phyloP scores from a whole-genome alignment of 1,140 invertebrate genomes.

The Lepidurus arcticus region DNA sequence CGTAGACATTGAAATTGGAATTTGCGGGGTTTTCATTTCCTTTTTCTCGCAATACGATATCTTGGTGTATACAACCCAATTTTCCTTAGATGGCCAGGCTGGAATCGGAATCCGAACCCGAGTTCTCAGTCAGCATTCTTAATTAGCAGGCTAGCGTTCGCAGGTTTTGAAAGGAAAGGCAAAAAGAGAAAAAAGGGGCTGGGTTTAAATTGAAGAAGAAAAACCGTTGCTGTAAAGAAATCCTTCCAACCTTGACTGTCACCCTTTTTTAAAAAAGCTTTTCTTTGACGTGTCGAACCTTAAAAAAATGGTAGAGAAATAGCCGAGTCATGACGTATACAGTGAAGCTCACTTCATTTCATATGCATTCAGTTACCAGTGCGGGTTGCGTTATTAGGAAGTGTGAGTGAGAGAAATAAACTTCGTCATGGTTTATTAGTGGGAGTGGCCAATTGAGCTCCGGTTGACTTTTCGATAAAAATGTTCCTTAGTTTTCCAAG shows the following conservation, averaged over 20 bases:
- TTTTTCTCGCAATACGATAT: background rate
- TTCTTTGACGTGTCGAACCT: no score
- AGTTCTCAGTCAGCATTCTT: conserved; percentile 19
- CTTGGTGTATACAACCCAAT: background rate
- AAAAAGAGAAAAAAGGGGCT: background rate
- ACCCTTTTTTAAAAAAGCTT: background rate
- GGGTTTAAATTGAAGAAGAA: conserved; percentile 13
- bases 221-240: conserved; percentile 18
- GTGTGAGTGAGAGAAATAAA: background rate
- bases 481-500: background rate
- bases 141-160: background rate
- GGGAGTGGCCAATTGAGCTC: background rate
- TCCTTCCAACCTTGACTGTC: conserved; percentile 3
- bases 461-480: background rate
- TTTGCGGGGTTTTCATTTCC: background rate
- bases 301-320: background rate
- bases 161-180: background rate
- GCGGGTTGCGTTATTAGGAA: no score
- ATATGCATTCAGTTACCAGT: background rate
- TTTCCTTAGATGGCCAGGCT: background rate
- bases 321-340: conserved; percentile 3
- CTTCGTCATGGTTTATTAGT: background rate
- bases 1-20: background rate
- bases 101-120: background rate
- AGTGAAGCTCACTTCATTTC: background rate